Evolutionary conservation across 2,113 vertebrate genomes (phyloP).

Genomic region (Myotis yumanensis): DNA sequence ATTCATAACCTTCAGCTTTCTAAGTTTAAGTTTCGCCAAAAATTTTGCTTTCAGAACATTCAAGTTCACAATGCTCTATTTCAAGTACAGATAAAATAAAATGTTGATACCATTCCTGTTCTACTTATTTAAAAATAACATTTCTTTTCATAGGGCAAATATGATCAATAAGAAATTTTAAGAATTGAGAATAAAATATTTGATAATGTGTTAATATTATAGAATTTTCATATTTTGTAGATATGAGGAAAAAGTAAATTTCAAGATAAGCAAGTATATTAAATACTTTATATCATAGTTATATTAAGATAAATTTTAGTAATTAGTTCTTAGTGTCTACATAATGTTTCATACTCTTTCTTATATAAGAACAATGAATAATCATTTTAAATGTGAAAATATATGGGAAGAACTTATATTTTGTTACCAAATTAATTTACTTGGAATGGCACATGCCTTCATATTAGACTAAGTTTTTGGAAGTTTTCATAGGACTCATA

Average conservation of each 20-base stretch:
- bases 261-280: background rate
- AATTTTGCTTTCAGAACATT: background rate
- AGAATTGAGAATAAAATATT: slow-evolving; percentile 15
- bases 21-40: background rate
- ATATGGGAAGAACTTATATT: background rate
- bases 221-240: background rate
- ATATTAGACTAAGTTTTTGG: background rate
- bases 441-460: background rate
- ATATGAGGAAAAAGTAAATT: background rate
- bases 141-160: background rate
- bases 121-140: slow-evolving; percentile 15
- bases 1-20: background rate
- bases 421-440: slow-evolving; percentile 13
- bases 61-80: background rate
- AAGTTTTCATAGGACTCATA: background rate
- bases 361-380: background rate
- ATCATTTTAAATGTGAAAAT: slow-evolving; percentile 6
- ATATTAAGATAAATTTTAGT: background rate
- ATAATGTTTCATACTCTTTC: background rate
- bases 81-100: background rate
- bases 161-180: background rate
- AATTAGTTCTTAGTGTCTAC: background rate
- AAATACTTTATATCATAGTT: background rate
- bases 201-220: background rate
- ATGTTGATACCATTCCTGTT: background rate